phyloP scores from a whole-genome alignment of 2,113 vertebrate genomes.

The Ciconia maguari region DNA sequence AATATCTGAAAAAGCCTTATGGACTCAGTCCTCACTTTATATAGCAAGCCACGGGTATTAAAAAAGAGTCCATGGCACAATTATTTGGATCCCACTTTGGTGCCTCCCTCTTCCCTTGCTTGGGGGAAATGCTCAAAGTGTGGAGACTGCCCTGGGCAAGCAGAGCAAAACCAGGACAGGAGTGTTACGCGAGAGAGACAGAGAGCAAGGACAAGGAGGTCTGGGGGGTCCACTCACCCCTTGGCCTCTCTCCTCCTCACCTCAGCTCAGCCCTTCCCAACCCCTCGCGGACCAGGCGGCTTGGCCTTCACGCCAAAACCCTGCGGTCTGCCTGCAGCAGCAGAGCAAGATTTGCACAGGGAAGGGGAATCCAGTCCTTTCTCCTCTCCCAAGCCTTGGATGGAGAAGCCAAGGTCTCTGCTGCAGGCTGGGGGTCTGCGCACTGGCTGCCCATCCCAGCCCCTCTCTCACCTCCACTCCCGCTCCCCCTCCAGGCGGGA shows the following conservation, averaged over 20 bases:
- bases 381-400: neutral
- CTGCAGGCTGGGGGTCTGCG: neutral
- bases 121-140: neutral
- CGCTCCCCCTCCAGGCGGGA: rapidly evolving
- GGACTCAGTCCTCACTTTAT: neutral
- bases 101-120: neutral
- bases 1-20: neutral
- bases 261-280: neutral
- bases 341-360: neutral
- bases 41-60: neutral
- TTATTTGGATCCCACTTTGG: neutral
- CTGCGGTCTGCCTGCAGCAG: neutral
- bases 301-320: neutral
- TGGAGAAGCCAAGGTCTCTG: neutral
- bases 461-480: neutral
- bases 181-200: neutral
- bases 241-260: neutral
- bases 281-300: rapidly evolving
- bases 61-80: neutral
- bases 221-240: neutral
- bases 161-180: neutral
- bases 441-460: neutral
- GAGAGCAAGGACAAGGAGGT: neutral
- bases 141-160: neutral
- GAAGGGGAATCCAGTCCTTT: neutral